These are phyloP conservation scores for Nasonovia ribisnigri DNA, from an alignment of 2,888 invertebrate species.

Conservation along the genomic window DNA sequence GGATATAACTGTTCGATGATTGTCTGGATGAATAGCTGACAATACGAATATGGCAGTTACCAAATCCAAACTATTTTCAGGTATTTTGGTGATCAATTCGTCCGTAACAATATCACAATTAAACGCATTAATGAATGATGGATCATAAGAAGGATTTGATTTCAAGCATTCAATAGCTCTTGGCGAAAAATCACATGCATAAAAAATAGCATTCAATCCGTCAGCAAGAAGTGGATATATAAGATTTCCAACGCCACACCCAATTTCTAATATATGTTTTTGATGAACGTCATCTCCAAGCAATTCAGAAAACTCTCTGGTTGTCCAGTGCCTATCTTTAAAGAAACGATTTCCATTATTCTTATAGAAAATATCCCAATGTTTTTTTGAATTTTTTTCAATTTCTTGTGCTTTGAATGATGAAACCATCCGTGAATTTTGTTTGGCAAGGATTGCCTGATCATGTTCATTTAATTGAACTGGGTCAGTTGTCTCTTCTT, in stretches of 20 bases:
- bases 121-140: slow-evolving; percentile 80
- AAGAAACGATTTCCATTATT: slow-evolving; percentile 94
- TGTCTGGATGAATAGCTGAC: slow-evolving; percentile 92
- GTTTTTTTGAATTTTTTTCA: slow-evolving; percentile 85
- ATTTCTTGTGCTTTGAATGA: slow-evolving; percentile 82
- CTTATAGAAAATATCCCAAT: slow-evolving; percentile 98
- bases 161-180: slow-evolving; percentile 90
- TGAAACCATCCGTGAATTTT: slow-evolving; percentile 79
- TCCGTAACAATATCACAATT: slow-evolving; percentile 86
- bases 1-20: slow-evolving; percentile 77
- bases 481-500: slow-evolving; percentile 62
- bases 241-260: slow-evolving; percentile 98
- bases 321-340: slow-evolving; percentile 97
- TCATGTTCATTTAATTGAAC: slow-evolving; percentile 61
- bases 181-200: slow-evolving; percentile 94
- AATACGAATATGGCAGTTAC: slow-evolving; percentile 94
- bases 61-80: slow-evolving; percentile 77
- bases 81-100: slow-evolving; percentile 72
- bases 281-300: slow-evolving; percentile 74
- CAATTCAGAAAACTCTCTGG: slow-evolving; percentile 90
- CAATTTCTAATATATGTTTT: slow-evolving; percentile 80
- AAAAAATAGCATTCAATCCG: slow-evolving; percentile 80
- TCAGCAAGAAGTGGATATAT: slow-evolving; percentile 87
- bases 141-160: slow-evolving; percentile 76
- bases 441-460: slow-evolving; percentile 73